These are phyloP conservation scores for Sebastes glaucus DNA, from an alignment of 2,797 vertebrate genomes.

Conservation along the genomic window DNA sequence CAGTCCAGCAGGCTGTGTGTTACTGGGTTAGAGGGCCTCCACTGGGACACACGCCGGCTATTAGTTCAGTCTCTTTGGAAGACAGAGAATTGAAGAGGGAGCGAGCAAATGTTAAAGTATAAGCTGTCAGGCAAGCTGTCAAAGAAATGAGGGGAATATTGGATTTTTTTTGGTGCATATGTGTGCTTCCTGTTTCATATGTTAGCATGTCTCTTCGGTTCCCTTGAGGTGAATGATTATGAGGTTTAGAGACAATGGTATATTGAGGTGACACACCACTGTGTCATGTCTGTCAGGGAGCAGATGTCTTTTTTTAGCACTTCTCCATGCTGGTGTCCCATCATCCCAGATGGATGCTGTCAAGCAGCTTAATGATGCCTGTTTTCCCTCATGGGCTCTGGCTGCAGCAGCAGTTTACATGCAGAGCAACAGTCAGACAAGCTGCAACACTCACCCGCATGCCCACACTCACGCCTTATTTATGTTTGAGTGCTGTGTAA, in stretches of 20 bases:
- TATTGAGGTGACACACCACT: background rate
- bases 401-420: slow-evolving; percentile 37
- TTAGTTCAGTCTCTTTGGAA: slow-evolving; percentile 2
- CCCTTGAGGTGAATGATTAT: slow-evolving; percentile 12
- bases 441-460: slow-evolving; percentile 23
- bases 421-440: slow-evolving; percentile 36
- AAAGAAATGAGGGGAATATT: background rate
- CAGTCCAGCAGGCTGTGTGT: slow-evolving; percentile 13
- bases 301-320: slow-evolving; percentile 23
- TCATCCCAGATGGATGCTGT: slow-evolving; percentile 62
- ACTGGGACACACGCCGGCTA: slow-evolving; percentile 21
- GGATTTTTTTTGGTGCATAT: background rate
- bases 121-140: slow-evolving; percentile 1
- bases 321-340: slow-evolving; percentile 31
- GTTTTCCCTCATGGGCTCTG: slow-evolving; percentile 39
- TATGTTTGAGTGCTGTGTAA: slow-evolving; percentile 1
- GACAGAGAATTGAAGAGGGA: background rate
- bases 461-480: slow-evolving; percentile 6
- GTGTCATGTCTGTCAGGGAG: slow-evolving; percentile 13
- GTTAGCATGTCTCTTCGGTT: background rate
- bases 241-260: background rate
- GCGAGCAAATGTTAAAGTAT: slow-evolving; percentile 2
- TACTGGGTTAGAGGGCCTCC: slow-evolving; percentile 33
- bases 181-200: background rate
- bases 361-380: slow-evolving; percentile 60